A percentile compares a stretch with the other conserved stretches of the same genome.
Conservation (phyloP, 2,888 invertebrate species). For the Masnerella sp. region DNA sequence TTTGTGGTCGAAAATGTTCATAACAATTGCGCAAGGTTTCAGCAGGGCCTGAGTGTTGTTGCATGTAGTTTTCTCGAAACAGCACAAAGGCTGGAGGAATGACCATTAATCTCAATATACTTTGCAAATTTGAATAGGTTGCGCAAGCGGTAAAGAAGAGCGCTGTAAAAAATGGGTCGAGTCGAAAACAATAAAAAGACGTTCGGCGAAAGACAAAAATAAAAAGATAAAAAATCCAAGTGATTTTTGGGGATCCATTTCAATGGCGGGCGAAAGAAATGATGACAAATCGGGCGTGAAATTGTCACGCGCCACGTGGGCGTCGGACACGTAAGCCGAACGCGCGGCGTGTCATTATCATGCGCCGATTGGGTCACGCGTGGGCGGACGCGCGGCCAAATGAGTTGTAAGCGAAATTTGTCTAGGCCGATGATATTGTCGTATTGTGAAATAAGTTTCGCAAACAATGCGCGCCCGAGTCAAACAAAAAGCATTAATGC, state of each 20-base stretch:
- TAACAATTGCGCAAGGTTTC: conserved; percentile 14
- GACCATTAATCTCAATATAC: conserved; percentile 35
- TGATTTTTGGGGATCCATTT: conserved; percentile 25
- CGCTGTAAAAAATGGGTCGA: conserved; percentile 32
- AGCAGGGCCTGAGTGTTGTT: conserved; percentile 11
- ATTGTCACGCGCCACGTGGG: conserved; percentile 46
- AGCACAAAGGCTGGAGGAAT: conserved; percentile 22
- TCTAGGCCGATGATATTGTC: conserved; percentile 53
- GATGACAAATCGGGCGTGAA: conserved; percentile 52
- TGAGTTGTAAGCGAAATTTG: conserved; percentile 53
- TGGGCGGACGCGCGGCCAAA: conserved; percentile 53
- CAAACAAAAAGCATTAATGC: conserved; percentile 45
- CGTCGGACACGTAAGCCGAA: conserved; percentile 46
- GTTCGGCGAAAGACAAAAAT: conserved; percentile 23
- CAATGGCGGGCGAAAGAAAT: conserved; percentile 15
- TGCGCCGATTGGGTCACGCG: conserved; percentile 57
- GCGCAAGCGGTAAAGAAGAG: conserved; percentile 27
- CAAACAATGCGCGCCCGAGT: conserved; percentile 33
- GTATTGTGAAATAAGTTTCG: conserved; percentile 43
- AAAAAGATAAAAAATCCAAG: no score
- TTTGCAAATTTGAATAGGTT: conserved; percentile 39
- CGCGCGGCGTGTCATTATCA: conserved; percentile 58
- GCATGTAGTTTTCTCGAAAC: conserved; percentile 15
- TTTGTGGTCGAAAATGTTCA: no score
- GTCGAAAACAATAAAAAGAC: conserved; percentile 45